Evolutionary conservation across 2,888 invertebrate genomes (phyloP).

Genomic region (Lydus trimaculatus): DNA sequence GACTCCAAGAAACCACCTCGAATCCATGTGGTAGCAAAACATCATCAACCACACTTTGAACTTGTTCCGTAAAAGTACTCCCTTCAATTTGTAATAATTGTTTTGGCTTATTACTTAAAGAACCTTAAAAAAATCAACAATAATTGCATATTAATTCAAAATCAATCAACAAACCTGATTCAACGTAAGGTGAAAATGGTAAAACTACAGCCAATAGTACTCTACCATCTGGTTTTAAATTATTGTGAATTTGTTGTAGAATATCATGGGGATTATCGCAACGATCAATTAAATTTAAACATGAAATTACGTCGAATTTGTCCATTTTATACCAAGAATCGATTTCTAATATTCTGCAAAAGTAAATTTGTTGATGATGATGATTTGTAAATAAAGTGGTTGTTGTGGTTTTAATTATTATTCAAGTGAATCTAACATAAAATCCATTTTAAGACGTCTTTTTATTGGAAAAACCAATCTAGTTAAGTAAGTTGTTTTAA

Average conservation of each 20-base stretch:
- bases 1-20: conserved; percentile 82
- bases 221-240: conserved; percentile 76
- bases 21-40: conserved; percentile 75
- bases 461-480: conserved; percentile 21
- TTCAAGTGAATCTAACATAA: conserved; percentile 23
- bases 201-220: conserved; percentile 90
- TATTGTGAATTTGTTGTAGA: conserved; percentile 74
- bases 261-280: conserved; percentile 86
- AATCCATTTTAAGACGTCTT: conserved; percentile 3
- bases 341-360: conserved; percentile 73
- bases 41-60: conserved; percentile 70
- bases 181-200: conserved; percentile 94
- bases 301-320: conserved; percentile 81
- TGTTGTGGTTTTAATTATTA: conserved; percentile 26
- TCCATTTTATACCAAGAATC: conserved; percentile 69
- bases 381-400: conserved; percentile 12
- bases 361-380: neutral
- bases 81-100: conserved; percentile 75
- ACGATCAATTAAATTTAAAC: conserved; percentile 93
- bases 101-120: conserved; percentile 73
- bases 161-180: conserved; percentile 68
- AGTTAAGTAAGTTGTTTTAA: conserved; percentile 45
- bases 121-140: conserved; percentile 59
- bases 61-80: conserved; percentile 80
- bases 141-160: conserved; percentile 18